These are phyloP conservation scores for Ptychobarbus kaznakovi DNA, from an alignment of 2,797 vertebrate species.

Conservation along the genomic window DNA sequence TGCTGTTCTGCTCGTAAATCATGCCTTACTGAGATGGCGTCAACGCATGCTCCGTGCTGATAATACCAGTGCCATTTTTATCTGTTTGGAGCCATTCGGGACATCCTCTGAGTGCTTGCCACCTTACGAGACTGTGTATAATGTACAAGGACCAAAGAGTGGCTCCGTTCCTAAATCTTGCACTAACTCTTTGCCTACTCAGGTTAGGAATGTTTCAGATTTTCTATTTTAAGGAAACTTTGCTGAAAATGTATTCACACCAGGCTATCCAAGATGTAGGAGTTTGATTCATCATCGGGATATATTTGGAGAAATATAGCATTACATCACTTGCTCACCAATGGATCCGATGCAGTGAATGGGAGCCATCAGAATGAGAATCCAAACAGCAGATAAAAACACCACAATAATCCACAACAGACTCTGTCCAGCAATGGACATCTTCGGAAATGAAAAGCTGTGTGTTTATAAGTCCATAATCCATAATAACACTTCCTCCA, in stretches of 20 bases:
- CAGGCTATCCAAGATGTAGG: neutral
- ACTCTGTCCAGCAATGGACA: neutral
- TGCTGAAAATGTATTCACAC: neutral
- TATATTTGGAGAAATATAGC: neutral
- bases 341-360: neutral
- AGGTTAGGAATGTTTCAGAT: slow-evolving; percentile 49
- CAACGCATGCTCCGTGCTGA: slow-evolving; percentile 97
- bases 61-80: slow-evolving; percentile 95
- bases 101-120: slow-evolving; percentile 72
- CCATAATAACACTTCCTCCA: neutral
- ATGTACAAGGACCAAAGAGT: slow-evolving; percentile 87
- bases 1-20: slow-evolving; percentile 90
- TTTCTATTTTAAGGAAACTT: neutral
- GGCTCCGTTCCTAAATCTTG: slow-evolving; percentile 81
- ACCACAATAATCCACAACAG: neutral
- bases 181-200: slow-evolving; percentile 59
- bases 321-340: neutral
- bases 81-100: slow-evolving; percentile 66
- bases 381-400: neutral
- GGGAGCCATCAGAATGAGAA: neutral
- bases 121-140: slow-evolving; percentile 89
- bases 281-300: neutral
- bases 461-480: neutral
- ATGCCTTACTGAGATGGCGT: slow-evolving; percentile 92
- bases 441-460: neutral